These are phyloP conservation scores for Ursus arctos DNA, from an alignment of 2,113 vertebrate species.

Conservation along the genomic window DNA sequence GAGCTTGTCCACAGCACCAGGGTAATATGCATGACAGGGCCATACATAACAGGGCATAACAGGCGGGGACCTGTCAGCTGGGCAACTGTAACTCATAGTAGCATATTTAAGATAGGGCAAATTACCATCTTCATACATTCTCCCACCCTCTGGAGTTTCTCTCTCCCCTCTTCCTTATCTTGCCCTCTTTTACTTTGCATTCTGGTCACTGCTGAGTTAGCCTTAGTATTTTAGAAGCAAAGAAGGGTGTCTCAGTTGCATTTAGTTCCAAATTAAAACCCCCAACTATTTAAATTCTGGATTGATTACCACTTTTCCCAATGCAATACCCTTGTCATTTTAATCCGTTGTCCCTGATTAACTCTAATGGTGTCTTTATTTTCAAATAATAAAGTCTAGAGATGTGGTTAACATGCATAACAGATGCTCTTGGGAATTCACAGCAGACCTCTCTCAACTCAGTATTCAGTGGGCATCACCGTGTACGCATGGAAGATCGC, in stretches of 20 bases:
- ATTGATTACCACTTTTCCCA: constrained; percentile 38
- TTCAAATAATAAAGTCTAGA: constrained; percentile 58
- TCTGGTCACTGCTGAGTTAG: constrained; percentile 3
- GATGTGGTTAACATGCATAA: constrained; percentile 61
- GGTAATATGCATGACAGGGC: not conserved
- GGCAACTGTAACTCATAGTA: not conserved
- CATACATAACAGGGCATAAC: not conserved
- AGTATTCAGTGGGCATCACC: not conserved
- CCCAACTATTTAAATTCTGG: constrained; percentile 44
- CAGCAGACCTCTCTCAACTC: constrained; percentile 19
- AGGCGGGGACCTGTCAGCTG: not conserved
- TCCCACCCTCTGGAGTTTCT: not conserved
- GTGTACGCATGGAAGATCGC: fast-evolving
- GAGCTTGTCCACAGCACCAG: not conserved
- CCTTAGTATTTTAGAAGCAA: not conserved
- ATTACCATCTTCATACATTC: not conserved
- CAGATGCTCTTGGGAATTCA: constrained; percentile 44
- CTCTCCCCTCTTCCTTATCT: not conserved
- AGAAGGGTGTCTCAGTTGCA: not conserved
- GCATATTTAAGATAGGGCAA: not conserved
- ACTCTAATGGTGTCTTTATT: constrained; percentile 46
- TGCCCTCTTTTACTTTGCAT: not conserved
- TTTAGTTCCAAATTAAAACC: constrained; percentile 67
- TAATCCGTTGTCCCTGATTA: constrained; percentile 30
- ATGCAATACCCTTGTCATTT: constrained; percentile 23